These are phyloP conservation scores for Euwallacea fornicatus DNA, from an alignment of 1,140 invertebrate genomes.

Conservation along the genomic window DNA sequence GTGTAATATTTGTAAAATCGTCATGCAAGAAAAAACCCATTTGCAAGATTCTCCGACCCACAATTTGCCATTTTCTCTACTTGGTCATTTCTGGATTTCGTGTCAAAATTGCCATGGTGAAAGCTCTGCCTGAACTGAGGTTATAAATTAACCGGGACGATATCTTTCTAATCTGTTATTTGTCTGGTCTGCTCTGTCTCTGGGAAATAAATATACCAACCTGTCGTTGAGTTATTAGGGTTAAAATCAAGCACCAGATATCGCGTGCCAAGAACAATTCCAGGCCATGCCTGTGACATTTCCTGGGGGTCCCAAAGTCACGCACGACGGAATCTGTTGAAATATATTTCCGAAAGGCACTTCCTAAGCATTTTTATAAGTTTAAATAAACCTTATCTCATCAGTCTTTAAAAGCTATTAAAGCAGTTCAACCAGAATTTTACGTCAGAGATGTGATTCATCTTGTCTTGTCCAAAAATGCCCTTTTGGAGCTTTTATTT, in stretches of 20 bases:
- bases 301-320: slow-evolving; percentile 15
- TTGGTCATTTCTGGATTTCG: too few relatives aligned
- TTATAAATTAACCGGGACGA: not conserved
- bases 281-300: slow-evolving; percentile 19
- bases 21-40: too few relatives aligned
- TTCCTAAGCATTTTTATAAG: slow-evolving; percentile 28
- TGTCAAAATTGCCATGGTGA: too few relatives aligned
- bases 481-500: not conserved
- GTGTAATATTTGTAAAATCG: too few relatives aligned
- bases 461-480: not conserved
- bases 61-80: too few relatives aligned
- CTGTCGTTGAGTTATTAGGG: slow-evolving; percentile 31
- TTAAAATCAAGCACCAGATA: slow-evolving; percentile 28
- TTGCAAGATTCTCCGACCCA: too few relatives aligned
- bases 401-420: too few relatives aligned
- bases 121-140: too few relatives aligned
- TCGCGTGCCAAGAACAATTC: slow-evolving; percentile 22
- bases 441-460: not conserved
- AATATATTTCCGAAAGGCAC: slow-evolving; percentile 24
- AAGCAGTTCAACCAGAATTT: too few relatives aligned
- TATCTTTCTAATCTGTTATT: slow-evolving; percentile 17
- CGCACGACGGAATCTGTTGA: slow-evolving; percentile 27
- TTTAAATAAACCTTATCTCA: slow-evolving; percentile 6
- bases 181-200: slow-evolving; percentile 18
- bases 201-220: slow-evolving; percentile 28